Percentiles rank a stretch among this genome's conserved stretches.
Conservation (phyloP, 1,140 invertebrate genomes). For the Drosophila baimaii region DNA sequence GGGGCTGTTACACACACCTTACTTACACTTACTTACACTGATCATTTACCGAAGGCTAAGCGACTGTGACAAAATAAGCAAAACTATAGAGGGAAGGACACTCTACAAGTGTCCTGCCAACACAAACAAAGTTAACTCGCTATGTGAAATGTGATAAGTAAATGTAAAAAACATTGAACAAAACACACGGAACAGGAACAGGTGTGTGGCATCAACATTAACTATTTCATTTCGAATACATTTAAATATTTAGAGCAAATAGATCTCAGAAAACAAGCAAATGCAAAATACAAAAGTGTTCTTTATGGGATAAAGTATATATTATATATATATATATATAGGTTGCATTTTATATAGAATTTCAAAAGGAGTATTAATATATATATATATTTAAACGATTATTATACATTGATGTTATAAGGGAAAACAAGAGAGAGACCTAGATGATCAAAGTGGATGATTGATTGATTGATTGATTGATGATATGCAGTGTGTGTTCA, state of each 20-base stretch:
- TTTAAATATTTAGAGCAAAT: constrained; percentile 33
- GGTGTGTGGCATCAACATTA: constrained; percentile 36
- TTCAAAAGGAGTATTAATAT: constrained; percentile 33
- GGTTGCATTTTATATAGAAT: constrained; percentile 36
- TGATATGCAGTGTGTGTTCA: constrained; percentile 31
- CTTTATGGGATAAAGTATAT: constrained; percentile 37
- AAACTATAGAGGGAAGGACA: constrained; percentile 36
- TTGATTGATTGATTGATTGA: constrained; percentile 39
- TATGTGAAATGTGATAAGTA: constrained; percentile 28
- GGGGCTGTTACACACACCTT: constrained; percentile 20
- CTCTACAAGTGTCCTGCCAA: constrained; percentile 49
- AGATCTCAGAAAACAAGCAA: constrained; percentile 68
- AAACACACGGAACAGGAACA: constrained; percentile 60
- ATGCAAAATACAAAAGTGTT: constrained; percentile 61
- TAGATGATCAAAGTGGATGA: constrained; percentile 41
- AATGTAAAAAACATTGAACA: constrained; percentile 44
- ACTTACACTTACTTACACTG: constrained; percentile 60
- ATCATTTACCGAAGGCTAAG: constrained; percentile 29
- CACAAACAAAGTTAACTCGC: constrained; percentile 28
- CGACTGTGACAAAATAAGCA: constrained; percentile 35
- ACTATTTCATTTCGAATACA: constrained; percentile 47
- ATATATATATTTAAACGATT: constrained; percentile 34
- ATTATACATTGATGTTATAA: constrained; percentile 41
- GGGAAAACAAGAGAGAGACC: constrained; percentile 33
- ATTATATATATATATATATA: constrained; percentile 27